Conservation (phyloP, 2,888 invertebrate genomes). For the Cerastis rubricosa region DNA sequence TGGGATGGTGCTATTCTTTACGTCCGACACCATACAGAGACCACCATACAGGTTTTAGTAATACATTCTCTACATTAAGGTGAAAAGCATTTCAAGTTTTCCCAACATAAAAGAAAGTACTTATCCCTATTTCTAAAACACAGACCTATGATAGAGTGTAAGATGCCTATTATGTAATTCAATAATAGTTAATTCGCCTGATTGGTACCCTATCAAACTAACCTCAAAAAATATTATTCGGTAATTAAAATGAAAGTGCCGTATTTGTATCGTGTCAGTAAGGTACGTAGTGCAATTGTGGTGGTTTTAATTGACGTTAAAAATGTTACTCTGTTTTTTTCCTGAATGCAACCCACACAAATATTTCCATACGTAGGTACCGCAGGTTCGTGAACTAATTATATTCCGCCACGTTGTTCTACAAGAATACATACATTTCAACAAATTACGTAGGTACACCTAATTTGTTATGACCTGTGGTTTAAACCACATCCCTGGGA, state of each 20-base stretch:
- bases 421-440: too few species aligned
- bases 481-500: constrained; percentile 21
- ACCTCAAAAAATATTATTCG: background rate
- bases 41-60: too few species aligned
- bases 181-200: background rate
- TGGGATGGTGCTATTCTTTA: too few species aligned
- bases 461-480: constrained; percentile 24
- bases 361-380: background rate
- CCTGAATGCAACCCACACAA: background rate
- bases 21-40: too few species aligned
- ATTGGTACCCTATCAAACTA: background rate
- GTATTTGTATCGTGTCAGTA: background rate
- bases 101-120: background rate
- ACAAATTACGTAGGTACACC: too few species aligned
- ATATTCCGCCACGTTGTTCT: background rate
- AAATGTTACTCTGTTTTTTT: background rate
- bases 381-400: background rate
- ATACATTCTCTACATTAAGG: too few species aligned
- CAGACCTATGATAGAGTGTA: background rate
- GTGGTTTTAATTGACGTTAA: background rate
- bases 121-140: background rate
- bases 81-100: background rate
- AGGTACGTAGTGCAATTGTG: background rate
- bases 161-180: background rate
- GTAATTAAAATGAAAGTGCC: background rate